phyloP scores from a whole-genome alignment of 1,140 invertebrate species.

The Drosophila parabipectinata region DNA sequence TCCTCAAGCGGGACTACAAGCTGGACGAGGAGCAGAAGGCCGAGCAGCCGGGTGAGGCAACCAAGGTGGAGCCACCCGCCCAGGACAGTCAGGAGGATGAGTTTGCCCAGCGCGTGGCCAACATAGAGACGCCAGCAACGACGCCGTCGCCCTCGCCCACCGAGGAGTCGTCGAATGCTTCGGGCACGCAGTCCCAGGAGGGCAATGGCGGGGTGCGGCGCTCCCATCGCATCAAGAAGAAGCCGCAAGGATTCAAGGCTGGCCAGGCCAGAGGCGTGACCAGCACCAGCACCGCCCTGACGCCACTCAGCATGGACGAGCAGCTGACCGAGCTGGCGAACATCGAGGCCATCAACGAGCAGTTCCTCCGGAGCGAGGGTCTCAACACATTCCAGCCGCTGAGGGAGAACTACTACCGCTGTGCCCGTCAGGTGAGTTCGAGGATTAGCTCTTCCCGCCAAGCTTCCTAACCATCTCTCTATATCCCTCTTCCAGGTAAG shows the following conservation, averaged over 20 bases:
- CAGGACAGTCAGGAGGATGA: slow-evolving; percentile 22
- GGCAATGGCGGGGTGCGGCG: slow-evolving; percentile 52
- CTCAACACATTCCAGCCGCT: slow-evolving; percentile 92
- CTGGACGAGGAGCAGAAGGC: slow-evolving; percentile 50
- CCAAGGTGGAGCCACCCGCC: neutral
- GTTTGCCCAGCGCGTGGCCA: slow-evolving; percentile 50
- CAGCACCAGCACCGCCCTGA: slow-evolving; percentile 29
- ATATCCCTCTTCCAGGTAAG: slow-evolving; percentile 85
- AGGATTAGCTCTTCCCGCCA: slow-evolving; percentile 50
- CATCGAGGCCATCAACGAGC: slow-evolving; percentile 70
- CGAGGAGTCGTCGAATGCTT: slow-evolving; percentile 6
- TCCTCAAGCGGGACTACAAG: slow-evolving; percentile 73
- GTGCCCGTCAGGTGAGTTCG: slow-evolving; percentile 88
- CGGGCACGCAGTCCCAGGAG: neutral
- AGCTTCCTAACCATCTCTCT: neutral
- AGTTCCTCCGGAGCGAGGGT: slow-evolving; percentile 85
- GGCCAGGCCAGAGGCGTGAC: slow-evolving; percentile 60
- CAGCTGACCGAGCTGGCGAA: slow-evolving; percentile 67
- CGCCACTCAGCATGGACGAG: slow-evolving; percentile 58
- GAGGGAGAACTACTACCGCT: slow-evolving; percentile 93
- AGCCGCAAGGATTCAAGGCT: slow-evolving; percentile 57
- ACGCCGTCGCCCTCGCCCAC: slow-evolving; percentile 49
- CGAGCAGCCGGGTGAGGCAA: neutral
- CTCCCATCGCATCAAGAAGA: slow-evolving; percentile 78
- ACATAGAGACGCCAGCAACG: slow-evolving; percentile 56